Evolutionary conservation across 1,140 invertebrate species (phyloP).

Genomic region (Drosophila erecta): DNA sequence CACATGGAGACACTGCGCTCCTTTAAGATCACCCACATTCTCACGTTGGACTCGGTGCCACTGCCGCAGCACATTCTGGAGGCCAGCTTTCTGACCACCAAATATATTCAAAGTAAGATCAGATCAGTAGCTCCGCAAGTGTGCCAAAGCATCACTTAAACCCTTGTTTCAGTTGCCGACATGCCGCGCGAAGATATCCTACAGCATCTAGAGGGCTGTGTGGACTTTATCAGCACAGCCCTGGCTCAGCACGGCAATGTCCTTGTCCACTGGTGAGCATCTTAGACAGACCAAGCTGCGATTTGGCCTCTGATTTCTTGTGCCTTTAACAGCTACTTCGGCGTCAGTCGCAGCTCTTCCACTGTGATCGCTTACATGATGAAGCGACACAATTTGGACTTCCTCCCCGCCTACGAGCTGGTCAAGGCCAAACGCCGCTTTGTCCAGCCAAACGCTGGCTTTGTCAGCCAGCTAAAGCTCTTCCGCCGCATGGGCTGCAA

Average conservation of each 20-base stretch:
- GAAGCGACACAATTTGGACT: conserved; percentile 91
- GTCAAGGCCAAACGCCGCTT: conserved; percentile 88
- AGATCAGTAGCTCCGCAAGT: not conserved
- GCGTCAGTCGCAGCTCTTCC: conserved; percentile 93
- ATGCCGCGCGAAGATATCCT: conserved; percentile 92
- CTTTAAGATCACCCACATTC: conserved; percentile 89
- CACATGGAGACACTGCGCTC: conserved; percentile 88
- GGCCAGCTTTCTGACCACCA: conserved; percentile 88
- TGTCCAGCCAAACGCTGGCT: conserved; percentile 90
- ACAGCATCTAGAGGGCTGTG: conserved; percentile 90
- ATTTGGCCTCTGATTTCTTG: too few species aligned
- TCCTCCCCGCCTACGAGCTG: conserved; percentile 89
- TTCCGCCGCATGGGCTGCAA: conserved; percentile 91
- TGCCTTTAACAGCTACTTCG: conserved; percentile 88
- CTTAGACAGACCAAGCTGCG: too few species aligned
- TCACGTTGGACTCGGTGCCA: conserved; percentile 93
- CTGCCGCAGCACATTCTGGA: conserved; percentile 90
- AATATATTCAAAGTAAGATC: conserved; percentile 90
- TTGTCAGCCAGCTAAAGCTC: conserved; percentile 90
- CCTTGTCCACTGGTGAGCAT: conserved; percentile 91
- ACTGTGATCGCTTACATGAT: conserved; percentile 94
- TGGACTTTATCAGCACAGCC: conserved; percentile 89
- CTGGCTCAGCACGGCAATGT: conserved; percentile 86
- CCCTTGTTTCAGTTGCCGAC: conserved; percentile 88
- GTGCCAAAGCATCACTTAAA: not conserved